Base-by-base conservation (phyloP, 2,797 vertebrate species). In the Pelochelys cantorii region DNA sequence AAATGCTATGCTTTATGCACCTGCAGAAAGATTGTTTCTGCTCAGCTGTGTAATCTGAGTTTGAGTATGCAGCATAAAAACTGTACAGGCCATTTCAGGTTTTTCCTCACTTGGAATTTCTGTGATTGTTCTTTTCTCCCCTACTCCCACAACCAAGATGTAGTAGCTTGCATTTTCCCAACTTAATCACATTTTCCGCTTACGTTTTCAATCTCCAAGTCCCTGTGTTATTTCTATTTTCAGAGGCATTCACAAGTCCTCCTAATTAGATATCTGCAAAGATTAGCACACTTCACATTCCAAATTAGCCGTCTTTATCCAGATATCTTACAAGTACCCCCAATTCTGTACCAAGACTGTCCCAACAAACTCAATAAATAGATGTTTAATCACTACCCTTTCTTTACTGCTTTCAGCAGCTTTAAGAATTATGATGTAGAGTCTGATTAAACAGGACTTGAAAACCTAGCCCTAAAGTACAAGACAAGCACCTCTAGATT, bases 221-320 rank as follows among this genome's bases (percentile, higher is more conserved):
- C 11, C 37, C 23, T 8, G 23, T 79, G 20, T 84, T 78, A 5
- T 37, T 90, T n/a, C 52, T 62, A 15, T 12, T 37, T 75, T 27
- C 91, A 89, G 11, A 17, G n/a, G 42, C 0, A 3, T n/a, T 23
- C 20, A n/a, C 52, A 42, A 31, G 65, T 34, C n/a, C 80, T 27
- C 57, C 65, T 68, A 34, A 7, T 34, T 68, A 14, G 90, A 34
- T 27, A 53, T 11, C 7, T 77, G 56, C 42, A 87, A 68, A 65
- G 59, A 60, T 81, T 27, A 1, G n/a, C 18, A 2, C 9, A 4
- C 2, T 0, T 0, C 4, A 3, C 83, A 87, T 60, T 91, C 65
- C 71, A 48, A 52, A 1, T 8, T 57, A 17, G 87, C 56, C 84
- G 37, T n/a, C n/a, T 79, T 27, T 48, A 53, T 2, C 75, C 85